phyloP scores from a whole-genome alignment of 1,140 invertebrate species.

The Mercenaria mercenaria region DNA sequence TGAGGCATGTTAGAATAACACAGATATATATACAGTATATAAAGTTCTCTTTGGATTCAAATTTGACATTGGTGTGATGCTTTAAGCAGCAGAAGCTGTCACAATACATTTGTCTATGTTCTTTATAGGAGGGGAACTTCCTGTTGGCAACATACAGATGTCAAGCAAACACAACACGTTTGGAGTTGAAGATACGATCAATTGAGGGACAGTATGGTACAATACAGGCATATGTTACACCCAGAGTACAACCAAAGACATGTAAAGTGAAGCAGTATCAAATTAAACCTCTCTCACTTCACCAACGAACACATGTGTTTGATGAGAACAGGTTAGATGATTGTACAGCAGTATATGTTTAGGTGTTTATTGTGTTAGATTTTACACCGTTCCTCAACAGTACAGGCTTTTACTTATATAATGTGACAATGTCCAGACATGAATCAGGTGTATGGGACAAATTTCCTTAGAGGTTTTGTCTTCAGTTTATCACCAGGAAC shows the following conservation, averaged over 20 bases:
- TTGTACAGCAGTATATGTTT: not conserved
- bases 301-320: slow-evolving; percentile 90
- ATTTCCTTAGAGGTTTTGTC: too few species aligned
- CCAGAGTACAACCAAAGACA: slow-evolving; percentile 92
- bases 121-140: slow-evolving; percentile 90
- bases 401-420: too few species aligned
- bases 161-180: slow-evolving; percentile 93
- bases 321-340: slow-evolving; percentile 88
- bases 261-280: slow-evolving; percentile 90
- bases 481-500: too few species aligned
- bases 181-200: slow-evolving; percentile 92
- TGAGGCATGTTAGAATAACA: too few species aligned
- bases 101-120: too few species aligned
- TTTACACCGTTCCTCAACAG: too few species aligned
- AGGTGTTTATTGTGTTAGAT: not conserved
- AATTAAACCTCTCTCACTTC: slow-evolving; percentile 92
- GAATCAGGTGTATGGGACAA: too few species aligned
- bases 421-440: too few species aligned
- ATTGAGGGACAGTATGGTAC: slow-evolving; percentile 93
- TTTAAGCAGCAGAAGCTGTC: too few species aligned
- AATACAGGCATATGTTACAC: slow-evolving; percentile 93
- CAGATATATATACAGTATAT: too few species aligned
- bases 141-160: slow-evolving; percentile 94
- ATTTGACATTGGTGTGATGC: too few species aligned
- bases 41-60: too few species aligned